Evolutionary conservation across 2,113 vertebrate genomes (phyloP).

Genomic region (Oryzias melastigma): DNA sequence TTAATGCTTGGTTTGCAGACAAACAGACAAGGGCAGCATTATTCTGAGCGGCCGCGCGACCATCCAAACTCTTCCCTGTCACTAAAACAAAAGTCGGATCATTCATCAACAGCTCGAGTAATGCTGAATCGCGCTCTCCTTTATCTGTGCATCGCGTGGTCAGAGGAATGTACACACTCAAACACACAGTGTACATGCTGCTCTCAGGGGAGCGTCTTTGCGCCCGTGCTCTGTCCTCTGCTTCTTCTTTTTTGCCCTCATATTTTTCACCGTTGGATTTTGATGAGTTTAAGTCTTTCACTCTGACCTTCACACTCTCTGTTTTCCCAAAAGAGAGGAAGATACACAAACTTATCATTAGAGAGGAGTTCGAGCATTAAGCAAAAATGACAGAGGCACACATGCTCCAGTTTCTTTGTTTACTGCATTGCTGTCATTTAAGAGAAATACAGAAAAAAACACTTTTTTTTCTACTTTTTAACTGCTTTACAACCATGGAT

Average conservation of each 20-base stretch:
- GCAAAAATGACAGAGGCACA: too few species aligned
- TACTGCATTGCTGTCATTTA: too few species aligned
- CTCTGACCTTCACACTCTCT: conserved; percentile 25
- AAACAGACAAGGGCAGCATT: conserved; percentile 77
- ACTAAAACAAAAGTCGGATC: conserved; percentile 80
- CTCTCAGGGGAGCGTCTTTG: conserved; percentile 42
- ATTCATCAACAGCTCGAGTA: conserved; percentile 74
- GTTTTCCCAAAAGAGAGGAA: conserved; percentile 6
- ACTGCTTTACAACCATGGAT: too few species aligned
- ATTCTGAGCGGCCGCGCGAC: conserved; percentile 71
- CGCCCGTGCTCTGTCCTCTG: conserved; percentile 39
- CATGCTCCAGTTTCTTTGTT: too few species aligned
- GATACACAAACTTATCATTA: neutral
- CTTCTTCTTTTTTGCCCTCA: conserved; percentile 15
- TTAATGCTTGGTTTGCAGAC: conserved; percentile 78
- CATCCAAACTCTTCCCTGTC: conserved; percentile 73
- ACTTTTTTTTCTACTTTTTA: too few species aligned
- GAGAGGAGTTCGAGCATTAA: too few species aligned
- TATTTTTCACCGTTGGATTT: conserved; percentile 30
- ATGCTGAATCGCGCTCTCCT: conserved; percentile 77
- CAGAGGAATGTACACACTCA: conserved; percentile 32
- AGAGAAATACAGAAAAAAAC: too few species aligned
- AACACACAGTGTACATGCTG: conserved; percentile 22
- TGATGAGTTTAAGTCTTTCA: conserved; percentile 18
- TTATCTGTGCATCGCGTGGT: conserved; percentile 68